A percentile compares a stretch with the other conserved stretches of the same genome.
Conservation (phyloP, 2,888 invertebrate species). For the Pristionchus arcanus region DNA sequence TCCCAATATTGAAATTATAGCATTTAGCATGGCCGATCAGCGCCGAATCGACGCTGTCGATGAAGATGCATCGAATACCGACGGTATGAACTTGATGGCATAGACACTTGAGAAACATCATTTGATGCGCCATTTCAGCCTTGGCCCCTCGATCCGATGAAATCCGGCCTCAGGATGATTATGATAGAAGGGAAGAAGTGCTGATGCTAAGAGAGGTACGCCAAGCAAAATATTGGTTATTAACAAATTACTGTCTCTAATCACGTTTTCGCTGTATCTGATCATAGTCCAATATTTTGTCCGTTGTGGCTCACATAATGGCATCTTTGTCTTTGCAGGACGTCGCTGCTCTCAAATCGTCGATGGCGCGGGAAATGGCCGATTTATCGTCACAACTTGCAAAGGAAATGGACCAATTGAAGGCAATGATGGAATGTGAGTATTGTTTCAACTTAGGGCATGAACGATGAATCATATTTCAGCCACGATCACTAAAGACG, state of each 20-base stretch:
- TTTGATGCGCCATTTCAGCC: background rate
- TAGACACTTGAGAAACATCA: background rate
- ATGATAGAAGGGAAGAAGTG: background rate
- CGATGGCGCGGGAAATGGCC: background rate
- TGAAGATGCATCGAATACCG: no score
- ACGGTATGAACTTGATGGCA: background rate
- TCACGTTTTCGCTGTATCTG: no score
- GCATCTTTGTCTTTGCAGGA: background rate
- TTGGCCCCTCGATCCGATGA: background rate
- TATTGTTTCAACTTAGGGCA: background rate
- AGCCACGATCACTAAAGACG: background rate
- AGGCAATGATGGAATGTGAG: background rate
- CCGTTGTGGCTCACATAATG: no score
- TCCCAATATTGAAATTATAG: background rate
- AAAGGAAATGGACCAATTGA: background rate
- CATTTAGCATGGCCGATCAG: background rate
- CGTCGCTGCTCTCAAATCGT: background rate
- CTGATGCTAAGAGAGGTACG: background rate
- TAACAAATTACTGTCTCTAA: no score
- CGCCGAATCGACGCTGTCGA: background rate
- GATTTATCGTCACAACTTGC: background rate
- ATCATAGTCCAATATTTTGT: no score
- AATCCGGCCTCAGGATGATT: background rate
- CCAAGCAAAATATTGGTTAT: no score
- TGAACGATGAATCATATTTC: background rate